Conservation (phyloP, 2,888 invertebrate genomes). For the Heliconius aoede region DNA sequence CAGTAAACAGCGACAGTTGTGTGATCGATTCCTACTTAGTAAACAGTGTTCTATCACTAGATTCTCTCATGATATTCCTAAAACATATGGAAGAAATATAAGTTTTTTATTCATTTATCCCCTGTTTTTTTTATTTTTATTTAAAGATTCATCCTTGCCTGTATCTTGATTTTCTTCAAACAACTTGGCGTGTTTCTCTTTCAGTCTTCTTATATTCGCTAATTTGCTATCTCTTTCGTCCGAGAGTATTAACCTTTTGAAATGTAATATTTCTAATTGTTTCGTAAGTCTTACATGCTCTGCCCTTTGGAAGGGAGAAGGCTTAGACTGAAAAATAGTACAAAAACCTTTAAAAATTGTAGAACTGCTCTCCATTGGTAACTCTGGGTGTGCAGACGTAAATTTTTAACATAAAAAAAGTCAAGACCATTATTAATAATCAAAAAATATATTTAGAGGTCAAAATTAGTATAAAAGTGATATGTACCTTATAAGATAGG, state of each 20-base stretch:
- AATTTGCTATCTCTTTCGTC: slow-evolving; percentile 88
- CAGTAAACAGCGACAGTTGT: no score
- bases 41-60: neutral
- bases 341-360: neutral
- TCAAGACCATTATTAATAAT: no score
- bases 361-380: no score
- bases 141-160: slow-evolving; percentile 71
- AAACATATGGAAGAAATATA: neutral
- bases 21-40: no score
- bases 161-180: slow-evolving; percentile 88
- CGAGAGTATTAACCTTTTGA: slow-evolving; percentile 86
- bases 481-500: slow-evolving; percentile 74
- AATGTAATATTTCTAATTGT: slow-evolving; percentile 87
- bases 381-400: no score
- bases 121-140: no score
- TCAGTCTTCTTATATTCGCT: slow-evolving; percentile 85
- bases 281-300: slow-evolving; percentile 86
- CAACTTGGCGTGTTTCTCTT: slow-evolving; percentile 85
- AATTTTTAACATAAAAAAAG: no score
- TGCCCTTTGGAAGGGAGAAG: slow-evolving; percentile 85
- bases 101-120: no score
- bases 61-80: neutral
- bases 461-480: neutral
- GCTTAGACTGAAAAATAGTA: slow-evolving; percentile 76
- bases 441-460: no score